Evolutionary conservation across 2,888 invertebrate genomes (phyloP), one percentile per base, ranked within the genome.

Genomic region (Desoria tigrina): DNA sequence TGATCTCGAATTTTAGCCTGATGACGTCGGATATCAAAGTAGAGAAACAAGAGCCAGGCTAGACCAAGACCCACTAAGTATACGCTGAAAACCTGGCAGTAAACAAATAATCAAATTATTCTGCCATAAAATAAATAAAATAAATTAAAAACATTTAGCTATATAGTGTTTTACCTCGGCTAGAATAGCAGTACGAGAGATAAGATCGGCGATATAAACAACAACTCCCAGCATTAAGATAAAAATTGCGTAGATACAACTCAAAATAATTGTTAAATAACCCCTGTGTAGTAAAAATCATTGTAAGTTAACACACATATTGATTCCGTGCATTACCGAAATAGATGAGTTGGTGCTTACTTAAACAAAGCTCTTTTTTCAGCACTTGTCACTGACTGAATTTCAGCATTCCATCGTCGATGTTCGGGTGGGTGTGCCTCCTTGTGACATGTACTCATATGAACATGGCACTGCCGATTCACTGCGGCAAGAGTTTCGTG

Each of bases 201-300:
- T 81, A 53, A 86, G 80, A 77, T 88, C 87, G 55, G 84, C 83
- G 32, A 87, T 78, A 76, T 87, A 87, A 37, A 88, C 81, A 2
- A 88, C 85, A 7, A 86, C 74, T 32, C 89, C 89, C 27, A 88
- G 79, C 26, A 88, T 86, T 3, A 89, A 84, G 67, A 89, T 79
- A 73, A 88, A 82, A 70, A 88, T 83, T 49, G 87, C 87, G 77
- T 89, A 89, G 76, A 87, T 84, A 68, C 86, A 84, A 78, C 88
- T 88, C 73, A 86, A 79, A 60, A 86, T 84, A 56, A 84, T 81
- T 2, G 86, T 84, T 70, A 87, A 77, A 76, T 85, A 84, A 77
- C 83, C 82, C 73, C 88, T 88, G 82, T n/a, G 69, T 24, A 26
- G 9, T 16, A 32, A 4, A 32, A 32, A 32, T 32, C 32, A 45